Evolutionary conservation across 2,888 invertebrate species (phyloP).

Genomic region (Amblyteles armatorius): DNA sequence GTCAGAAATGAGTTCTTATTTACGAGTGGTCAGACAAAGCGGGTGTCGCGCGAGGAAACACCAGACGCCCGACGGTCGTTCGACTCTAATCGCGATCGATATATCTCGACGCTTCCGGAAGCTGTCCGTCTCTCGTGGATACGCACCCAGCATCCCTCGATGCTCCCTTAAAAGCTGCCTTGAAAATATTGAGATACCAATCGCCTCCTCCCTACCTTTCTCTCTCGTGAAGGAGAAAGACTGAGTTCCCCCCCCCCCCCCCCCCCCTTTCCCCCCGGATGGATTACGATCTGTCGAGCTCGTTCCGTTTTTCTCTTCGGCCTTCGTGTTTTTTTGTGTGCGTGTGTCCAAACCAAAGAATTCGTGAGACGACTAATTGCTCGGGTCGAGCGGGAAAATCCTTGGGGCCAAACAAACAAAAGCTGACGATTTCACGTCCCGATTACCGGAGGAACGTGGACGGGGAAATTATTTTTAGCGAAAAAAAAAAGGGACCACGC

Average conservation of each 20-base stretch:
- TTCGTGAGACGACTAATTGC: conserved; percentile 63
- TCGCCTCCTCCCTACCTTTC: conserved; percentile 28
- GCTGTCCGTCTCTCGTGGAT: conserved; percentile 79
- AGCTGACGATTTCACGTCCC: conserved; percentile 48
- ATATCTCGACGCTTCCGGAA: conserved; percentile 83
- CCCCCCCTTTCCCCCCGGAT: conserved; percentile 43
- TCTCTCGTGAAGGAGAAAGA: conserved; percentile 9
- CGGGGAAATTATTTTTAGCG: not conserved
- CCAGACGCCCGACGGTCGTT: conserved; percentile 67
- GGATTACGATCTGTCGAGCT: conserved; percentile 50
- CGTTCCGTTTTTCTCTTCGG: conserved; percentile 3
- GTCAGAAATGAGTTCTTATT: conserved; percentile 74
- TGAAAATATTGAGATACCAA: conserved; percentile 58
- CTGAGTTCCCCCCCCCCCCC: not conserved
- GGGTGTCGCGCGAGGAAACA: conserved; percentile 65
- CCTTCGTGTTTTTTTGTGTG: not conserved
- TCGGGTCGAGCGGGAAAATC: conserved; percentile 1
- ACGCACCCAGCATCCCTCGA: conserved; percentile 2
- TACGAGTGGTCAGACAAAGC: conserved; percentile 74
- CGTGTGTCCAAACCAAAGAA: conserved; percentile 28
- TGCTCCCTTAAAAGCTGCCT: conserved; percentile 35
- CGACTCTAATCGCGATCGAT: conserved; percentile 74
- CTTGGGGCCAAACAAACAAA: conserved; percentile 53
- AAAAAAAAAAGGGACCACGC: conserved; percentile 14
- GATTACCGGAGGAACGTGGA: not conserved